A percentile compares a stretch with the other conserved stretches of the same genome.
Evolutionary conservation across 1,140 invertebrate species (phyloP).

Genomic region (Lepidostoma basale): DNA sequence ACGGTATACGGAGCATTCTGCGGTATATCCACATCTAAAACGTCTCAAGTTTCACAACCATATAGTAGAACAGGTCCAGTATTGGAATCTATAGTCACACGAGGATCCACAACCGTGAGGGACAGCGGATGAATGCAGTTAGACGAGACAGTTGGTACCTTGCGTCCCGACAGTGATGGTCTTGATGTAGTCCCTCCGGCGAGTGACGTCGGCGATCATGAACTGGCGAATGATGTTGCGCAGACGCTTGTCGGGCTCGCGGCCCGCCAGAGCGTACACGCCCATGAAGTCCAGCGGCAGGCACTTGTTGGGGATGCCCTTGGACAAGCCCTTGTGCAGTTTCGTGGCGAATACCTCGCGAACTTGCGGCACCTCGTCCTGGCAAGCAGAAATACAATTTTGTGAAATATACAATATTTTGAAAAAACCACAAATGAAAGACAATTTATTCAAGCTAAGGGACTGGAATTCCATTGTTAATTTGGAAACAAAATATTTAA

Average conservation of each 20-base stretch:
- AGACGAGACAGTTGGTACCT: constrained; percentile 43
- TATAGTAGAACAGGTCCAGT: too few relatives aligned
- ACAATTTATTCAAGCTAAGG: too few relatives aligned
- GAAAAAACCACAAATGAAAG: constrained; percentile 16
- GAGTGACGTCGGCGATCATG: constrained; percentile 85
- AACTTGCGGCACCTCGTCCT: constrained; percentile 90
- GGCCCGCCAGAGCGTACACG: constrained; percentile 86
- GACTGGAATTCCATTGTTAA: too few relatives aligned
- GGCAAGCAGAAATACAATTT: constrained; percentile 5
- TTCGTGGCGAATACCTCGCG: constrained; percentile 89
- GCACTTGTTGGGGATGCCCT: constrained; percentile 84
- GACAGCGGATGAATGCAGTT: background rate
- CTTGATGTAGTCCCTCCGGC: constrained; percentile 90
- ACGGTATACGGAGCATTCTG: too few relatives aligned
- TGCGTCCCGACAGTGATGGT: constrained; percentile 66
- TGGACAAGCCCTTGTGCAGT: constrained; percentile 83
- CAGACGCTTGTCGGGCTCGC: constrained; percentile 81
- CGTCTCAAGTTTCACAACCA: too few relatives aligned
- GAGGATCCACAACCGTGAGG: too few relatives aligned
- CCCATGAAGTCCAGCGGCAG: constrained; percentile 97
- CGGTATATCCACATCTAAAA: too few relatives aligned
- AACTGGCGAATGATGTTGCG: constrained; percentile 73
- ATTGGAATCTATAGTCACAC: too few relatives aligned
- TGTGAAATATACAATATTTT: too few relatives aligned
- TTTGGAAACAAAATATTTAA: too few relatives aligned